Base-by-base conservation (phyloP, 2,113 vertebrate genomes). In the Passer montanus region DNA sequence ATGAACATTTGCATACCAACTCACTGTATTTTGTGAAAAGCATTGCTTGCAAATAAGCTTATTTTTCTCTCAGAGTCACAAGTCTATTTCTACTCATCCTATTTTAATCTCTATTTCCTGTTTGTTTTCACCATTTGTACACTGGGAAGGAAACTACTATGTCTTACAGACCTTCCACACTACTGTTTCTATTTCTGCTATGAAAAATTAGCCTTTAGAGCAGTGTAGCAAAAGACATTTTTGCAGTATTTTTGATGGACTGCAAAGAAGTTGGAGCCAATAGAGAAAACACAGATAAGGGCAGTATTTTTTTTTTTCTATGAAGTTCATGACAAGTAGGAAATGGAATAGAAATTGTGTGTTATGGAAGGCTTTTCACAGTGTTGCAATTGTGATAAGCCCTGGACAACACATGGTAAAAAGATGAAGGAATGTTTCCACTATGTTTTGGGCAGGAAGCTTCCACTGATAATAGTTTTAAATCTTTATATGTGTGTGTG, bases 101-200 rank as follows among this genome's bases (percentile, higher is more conserved):
- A 49, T 84, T 95, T 92, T 91, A 89, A 82, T 87, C 73, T 66
- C 16, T 70, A 1, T 82, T 94, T 95, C 93, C 81, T 92, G 77
- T 95, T 95, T 94, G 56, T 82, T 97, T 94, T 92, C 49, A 46
- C 50, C 41, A 41, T 81, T 94, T 84, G 49, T 47, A 68, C 60
- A 22, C 49, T 87, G 74, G 91, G 70, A 94, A 92, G 91, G 89
- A 96, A 87, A 62, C 66, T 86, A 44, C 85, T 68, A 21, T 94
- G 87, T 84, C 44, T 86, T 87, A 94, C 1, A 8, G 56, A 87
- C 87, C 89, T 93, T 94, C 66, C 80, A 89, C 35, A 60, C 60
- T n/a, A 15, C 63, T 31, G 24, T 86, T 94, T 86, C 84, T 78
- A 49, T 94, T 93, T 96, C 82, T 3, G 22, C 80, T 75, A 4